Percentiles rank a stretch among this genome's conserved stretches.
Evolutionary conservation across 2,888 invertebrate species (phyloP).

Genomic region (Euproctis similis): DNA sequence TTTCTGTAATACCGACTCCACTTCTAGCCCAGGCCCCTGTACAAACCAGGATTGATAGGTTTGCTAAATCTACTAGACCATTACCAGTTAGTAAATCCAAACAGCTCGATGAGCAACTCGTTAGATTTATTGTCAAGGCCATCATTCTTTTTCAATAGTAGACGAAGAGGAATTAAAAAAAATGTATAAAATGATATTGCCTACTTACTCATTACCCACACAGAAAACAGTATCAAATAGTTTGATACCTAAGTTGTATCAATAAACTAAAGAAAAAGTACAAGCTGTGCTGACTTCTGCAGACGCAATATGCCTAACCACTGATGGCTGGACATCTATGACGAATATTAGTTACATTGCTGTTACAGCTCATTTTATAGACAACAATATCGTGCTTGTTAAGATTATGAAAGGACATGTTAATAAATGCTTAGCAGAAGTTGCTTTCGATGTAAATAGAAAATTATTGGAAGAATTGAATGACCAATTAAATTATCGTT

Average conservation of each 20-base stretch:
- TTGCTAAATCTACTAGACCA: neutral
- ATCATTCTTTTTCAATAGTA: no score
- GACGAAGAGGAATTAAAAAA: no score
- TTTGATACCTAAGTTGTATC: no score
- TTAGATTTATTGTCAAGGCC: slow-evolving; percentile 1
- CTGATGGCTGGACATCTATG: slow-evolving; percentile 10
- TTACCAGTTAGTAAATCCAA: neutral
- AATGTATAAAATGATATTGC: no score
- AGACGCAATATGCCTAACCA: slow-evolving; percentile 4
- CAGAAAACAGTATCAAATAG: no score
- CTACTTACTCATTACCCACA: no score
- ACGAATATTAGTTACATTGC: slow-evolving; percentile 5
- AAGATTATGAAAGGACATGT: no score
- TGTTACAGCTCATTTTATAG: slow-evolving; percentile 10
- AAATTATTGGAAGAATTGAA: no score
- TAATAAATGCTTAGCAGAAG: no score
- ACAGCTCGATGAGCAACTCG: neutral
- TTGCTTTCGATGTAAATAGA: no score
- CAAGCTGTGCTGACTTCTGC: neutral
- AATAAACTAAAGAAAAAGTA: slow-evolving; percentile 3
- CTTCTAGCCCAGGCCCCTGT: neutral
- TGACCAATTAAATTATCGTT: no score
- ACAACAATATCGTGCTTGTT: neutral
- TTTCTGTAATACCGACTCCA: neutral
- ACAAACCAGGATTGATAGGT: neutral